Evolutionary conservation across 2,113 vertebrate species (phyloP).

Genomic region (Festucalex cinctus): DNA sequence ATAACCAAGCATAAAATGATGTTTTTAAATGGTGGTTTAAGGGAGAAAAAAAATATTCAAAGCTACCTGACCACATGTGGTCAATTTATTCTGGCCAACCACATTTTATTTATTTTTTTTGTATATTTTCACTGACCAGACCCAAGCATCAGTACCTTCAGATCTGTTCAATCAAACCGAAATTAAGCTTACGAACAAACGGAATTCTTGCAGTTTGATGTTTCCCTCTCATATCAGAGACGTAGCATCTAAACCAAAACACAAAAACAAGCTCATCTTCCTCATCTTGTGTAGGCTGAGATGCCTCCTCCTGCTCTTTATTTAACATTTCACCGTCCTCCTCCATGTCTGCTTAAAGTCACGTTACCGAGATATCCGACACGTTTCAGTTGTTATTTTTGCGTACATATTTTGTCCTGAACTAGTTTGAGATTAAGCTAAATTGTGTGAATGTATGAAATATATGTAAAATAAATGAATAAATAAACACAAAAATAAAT

Average conservation of each 20-base stretch:
- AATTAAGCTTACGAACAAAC: background rate
- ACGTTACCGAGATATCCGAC: background rate
- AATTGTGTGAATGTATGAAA: too few species aligned
- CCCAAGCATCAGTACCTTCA: too few species aligned
- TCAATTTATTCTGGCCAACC: too few species aligned
- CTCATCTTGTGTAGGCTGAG: constrained; percentile 3
- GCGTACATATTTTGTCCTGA: background rate
- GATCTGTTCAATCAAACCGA: too few species aligned
- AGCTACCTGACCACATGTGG: too few species aligned
- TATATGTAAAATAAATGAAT: too few species aligned
- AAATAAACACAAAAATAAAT: background rate
- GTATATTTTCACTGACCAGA: too few species aligned
- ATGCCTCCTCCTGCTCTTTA: constrained; percentile 12
- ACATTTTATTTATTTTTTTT: too few species aligned
- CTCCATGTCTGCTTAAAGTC: constrained; percentile 6
- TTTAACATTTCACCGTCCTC: constrained; percentile 4
- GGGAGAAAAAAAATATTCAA: too few species aligned
- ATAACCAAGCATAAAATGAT: too few species aligned
- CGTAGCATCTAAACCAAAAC: background rate
- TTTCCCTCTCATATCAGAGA: background rate
- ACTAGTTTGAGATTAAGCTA: background rate
- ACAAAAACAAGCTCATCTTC: background rate
- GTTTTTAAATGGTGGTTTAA: too few species aligned
- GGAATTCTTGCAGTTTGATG: background rate
- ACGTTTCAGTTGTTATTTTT: background rate